These are phyloP conservation scores for Drosophila antonietae DNA, from an alignment of 2,888 invertebrate genomes.

Conservation along the genomic window DNA sequence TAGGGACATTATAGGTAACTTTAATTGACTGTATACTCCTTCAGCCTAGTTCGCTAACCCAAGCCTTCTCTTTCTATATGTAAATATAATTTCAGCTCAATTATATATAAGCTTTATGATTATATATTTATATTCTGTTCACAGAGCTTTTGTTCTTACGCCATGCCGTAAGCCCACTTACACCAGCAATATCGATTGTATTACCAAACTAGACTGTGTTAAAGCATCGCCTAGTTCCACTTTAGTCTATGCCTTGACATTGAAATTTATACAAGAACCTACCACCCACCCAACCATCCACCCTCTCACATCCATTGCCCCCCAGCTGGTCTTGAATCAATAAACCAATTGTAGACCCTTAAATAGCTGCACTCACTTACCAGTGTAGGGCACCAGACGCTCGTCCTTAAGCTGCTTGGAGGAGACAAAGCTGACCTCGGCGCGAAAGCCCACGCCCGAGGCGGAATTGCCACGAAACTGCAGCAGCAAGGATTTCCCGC, in stretches of 20 bases:
- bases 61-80: not conserved
- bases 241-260: constrained; percentile 64
- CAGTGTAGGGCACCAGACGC: constrained; percentile 82
- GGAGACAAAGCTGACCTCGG: constrained; percentile 85
- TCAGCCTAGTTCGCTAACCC: too few species aligned
- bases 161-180: constrained; percentile 11
- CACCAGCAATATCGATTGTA: constrained; percentile 58
- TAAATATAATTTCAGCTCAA: not conserved
- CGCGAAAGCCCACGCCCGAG: constrained; percentile 88
- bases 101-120: not conserved
- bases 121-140: not conserved
- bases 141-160: constrained; percentile 7
- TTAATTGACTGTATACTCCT: too few species aligned
- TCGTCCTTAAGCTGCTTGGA: constrained; percentile 82
- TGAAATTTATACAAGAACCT: constrained; percentile 59
- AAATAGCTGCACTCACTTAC: constrained; percentile 68
- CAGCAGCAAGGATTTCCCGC: constrained; percentile 87
- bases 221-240: constrained; percentile 50
- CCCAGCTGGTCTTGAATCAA: constrained; percentile 55
- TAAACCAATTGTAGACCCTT: constrained; percentile 70
- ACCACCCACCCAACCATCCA: not conserved
- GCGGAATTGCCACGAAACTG: constrained; percentile 90
- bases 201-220: constrained; percentile 56
- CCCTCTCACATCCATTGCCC: not conserved
- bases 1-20: not conserved